Conservation (phyloP, 2,113 vertebrate genomes). For the Corythaixoides concolor region DNA sequence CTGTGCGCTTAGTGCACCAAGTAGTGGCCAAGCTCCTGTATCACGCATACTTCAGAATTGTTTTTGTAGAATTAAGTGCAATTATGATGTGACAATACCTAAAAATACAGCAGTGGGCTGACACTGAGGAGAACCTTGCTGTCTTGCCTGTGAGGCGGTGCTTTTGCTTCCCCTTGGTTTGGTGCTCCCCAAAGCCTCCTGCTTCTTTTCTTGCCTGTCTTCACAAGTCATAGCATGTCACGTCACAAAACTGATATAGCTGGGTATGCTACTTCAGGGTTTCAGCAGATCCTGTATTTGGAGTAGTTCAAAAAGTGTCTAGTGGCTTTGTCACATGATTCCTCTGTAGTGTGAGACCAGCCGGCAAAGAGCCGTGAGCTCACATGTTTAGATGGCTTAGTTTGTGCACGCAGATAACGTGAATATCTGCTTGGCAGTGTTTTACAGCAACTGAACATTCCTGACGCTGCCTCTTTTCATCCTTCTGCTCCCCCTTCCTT, state of each 20-base stretch:
- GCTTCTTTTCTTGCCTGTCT: not conserved
- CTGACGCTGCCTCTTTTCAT: conserved; percentile 67
- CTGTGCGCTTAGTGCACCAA: not conserved
- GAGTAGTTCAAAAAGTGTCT: conserved; percentile 30
- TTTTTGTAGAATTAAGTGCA: not conserved
- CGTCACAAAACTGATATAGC: conserved; percentile 34
- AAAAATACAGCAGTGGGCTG: rapidly evolving
- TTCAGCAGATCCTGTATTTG: conserved; percentile 54
- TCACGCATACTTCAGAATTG: not conserved
- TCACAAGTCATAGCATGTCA: not conserved
- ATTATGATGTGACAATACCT: not conserved
- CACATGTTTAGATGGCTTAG: conserved; percentile 1
- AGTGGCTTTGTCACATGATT: conserved; percentile 23
- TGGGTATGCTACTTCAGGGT: conserved; percentile 38
- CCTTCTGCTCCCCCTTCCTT: conserved; percentile 75
- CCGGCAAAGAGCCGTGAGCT: not conserved
- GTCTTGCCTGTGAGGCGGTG: not conserved
- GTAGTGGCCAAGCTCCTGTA: not conserved
- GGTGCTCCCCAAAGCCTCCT: not conserved
- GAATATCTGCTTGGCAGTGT: conserved; percentile 70
- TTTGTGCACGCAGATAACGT: conserved; percentile 22
- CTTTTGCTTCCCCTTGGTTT: not conserved
- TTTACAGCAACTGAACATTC: conserved; percentile 66
- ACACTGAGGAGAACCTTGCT: not conserved
- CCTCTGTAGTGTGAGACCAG: conserved; percentile 5